A percentile compares a stretch with the other conserved stretches of the same genome.
These are phyloP conservation scores for Sarcophaga variegata DNA, from an alignment of 2,888 invertebrate genomes.

Conservation along the genomic window DNA sequence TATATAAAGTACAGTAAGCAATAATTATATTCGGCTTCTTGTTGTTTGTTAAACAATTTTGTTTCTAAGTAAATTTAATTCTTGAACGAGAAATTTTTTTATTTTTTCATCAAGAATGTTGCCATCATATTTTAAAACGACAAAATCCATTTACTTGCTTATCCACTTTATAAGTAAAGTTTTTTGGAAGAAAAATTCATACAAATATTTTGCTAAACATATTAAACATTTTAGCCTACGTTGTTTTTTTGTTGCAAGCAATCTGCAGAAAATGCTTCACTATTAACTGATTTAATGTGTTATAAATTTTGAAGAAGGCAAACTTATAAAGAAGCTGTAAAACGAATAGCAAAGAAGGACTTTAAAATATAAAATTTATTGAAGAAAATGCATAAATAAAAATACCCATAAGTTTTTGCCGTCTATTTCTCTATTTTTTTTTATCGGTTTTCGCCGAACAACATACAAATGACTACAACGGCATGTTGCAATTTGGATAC, in stretches of 20 bases:
- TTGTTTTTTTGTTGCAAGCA: neutral
- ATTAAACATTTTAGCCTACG: too few species aligned
- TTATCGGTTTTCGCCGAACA: constrained; percentile 8
- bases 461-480: constrained; percentile 55
- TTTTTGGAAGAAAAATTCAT: neutral
- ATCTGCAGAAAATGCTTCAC: constrained; percentile 38
- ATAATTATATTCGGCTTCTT: too few species aligned
- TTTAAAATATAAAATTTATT: constrained; percentile 54
- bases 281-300: constrained; percentile 55
- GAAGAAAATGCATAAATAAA: constrained; percentile 62
- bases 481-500: constrained; percentile 54
- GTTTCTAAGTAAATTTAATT: too few species aligned
- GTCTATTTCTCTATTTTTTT: neutral
- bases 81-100: too few species aligned
- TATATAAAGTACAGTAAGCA: too few species aligned
- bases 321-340: neutral
- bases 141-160: too few species aligned
- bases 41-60: too few species aligned
- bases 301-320: constrained; percentile 50
- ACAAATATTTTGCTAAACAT: neutral
- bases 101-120: too few species aligned
- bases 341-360: constrained; percentile 8
- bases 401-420: constrained; percentile 15
- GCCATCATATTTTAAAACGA: too few species aligned
- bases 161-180: too few species aligned